Conservation (phyloP, 2,797 vertebrate species). For the Scarus forsteni region DNA sequence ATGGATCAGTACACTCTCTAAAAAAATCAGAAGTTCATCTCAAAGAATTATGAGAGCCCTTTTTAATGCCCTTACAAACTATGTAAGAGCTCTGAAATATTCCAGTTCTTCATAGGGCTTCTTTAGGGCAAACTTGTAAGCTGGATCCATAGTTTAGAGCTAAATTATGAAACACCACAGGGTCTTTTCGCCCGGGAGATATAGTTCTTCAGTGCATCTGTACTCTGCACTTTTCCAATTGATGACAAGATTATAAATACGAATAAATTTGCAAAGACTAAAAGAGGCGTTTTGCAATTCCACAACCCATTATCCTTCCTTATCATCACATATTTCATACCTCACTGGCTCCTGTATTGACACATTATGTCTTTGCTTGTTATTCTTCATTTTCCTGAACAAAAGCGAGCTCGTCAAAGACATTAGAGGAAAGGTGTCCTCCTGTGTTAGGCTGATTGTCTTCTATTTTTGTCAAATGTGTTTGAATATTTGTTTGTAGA, state of each 20-base stretch:
- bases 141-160: constrained; percentile 42
- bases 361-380: constrained; percentile 73
- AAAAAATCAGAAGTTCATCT: constrained; percentile 59
- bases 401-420: constrained; percentile 65
- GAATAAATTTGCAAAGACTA: constrained; percentile 55
- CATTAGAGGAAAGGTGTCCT: constrained; percentile 48
- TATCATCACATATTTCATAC: constrained; percentile 73
- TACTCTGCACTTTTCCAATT: constrained; percentile 55
- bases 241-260: constrained; percentile 66
- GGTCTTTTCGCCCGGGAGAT: constrained; percentile 38
- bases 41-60: constrained; percentile 44
- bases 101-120: constrained; percentile 36
- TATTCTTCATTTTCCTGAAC: constrained; percentile 74
- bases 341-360: constrained; percentile 71
- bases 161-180: constrained; percentile 52
- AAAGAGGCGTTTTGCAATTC: constrained; percentile 59
- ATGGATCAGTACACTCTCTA: constrained; percentile 45
- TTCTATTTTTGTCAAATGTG: background rate
- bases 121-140: constrained; percentile 31
- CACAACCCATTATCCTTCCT: constrained; percentile 60
- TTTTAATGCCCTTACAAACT: constrained; percentile 44
- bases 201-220: constrained; percentile 26
- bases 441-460: constrained; percentile 33
- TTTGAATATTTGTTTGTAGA: background rate
- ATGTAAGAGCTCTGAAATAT: constrained; percentile 46